Conservation (phyloP, 2,113 vertebrate genomes). For the Ursus arctos region DNA sequence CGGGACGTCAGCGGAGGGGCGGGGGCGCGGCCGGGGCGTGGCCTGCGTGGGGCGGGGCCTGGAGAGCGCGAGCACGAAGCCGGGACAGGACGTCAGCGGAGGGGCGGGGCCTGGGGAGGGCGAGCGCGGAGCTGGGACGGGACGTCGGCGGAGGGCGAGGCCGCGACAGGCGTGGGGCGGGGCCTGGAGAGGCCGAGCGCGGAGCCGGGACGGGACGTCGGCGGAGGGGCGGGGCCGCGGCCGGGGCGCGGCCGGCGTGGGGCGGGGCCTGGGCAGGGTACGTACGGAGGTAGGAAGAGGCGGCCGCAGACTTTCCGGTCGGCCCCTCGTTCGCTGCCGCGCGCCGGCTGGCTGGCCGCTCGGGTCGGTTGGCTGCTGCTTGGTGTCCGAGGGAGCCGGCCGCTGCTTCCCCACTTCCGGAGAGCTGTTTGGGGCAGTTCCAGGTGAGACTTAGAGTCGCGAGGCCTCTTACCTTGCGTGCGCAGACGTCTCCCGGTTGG, state of each 20-base stretch:
- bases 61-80: too few relatives aligned
- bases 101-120: too few relatives aligned
- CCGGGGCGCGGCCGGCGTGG: background rate
- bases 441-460: background rate
- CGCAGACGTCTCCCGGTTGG: background rate
- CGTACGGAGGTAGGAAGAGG: background rate
- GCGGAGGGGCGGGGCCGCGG: background rate
- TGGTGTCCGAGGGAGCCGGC: background rate
- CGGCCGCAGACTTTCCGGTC: background rate
- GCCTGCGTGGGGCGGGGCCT: background rate
- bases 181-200: background rate
- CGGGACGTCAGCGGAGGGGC: background rate
- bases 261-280: background rate
- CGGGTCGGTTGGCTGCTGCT: background rate
- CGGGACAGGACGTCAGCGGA: too few relatives aligned
- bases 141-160: too few relatives aligned
- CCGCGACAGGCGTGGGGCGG: background rate
- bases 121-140: too few relatives aligned
- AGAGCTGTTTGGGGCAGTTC: background rate
- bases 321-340: background rate
- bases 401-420: background rate
- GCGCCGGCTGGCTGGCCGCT: background rate
- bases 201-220: accelerated
- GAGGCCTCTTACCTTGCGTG: background rate
- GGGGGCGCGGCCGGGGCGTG: background rate